phyloP scores from a whole-genome alignment of 92 coral and sea anemone species.

The Phymanthus crucifer region DNA sequence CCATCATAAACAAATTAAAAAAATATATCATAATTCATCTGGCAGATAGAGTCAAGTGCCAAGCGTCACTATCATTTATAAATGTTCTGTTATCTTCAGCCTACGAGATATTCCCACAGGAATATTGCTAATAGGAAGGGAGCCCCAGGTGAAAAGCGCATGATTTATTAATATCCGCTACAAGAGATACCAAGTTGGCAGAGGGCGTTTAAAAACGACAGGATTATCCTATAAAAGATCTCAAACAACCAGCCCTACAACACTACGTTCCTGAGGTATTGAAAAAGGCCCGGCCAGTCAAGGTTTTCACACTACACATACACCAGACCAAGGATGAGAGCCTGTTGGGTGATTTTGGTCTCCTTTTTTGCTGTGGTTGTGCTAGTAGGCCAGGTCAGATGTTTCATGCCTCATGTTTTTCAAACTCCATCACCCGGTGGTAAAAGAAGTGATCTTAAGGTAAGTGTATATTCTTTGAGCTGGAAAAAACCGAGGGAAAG shows the following conservation, averaged over 20 bases:
- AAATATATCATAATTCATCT: neutral
- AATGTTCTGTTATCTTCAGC: neutral
- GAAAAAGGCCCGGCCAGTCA: neutral
- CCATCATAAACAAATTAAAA: neutral
- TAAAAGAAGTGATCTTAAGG: neutral
- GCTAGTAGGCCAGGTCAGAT: neutral
- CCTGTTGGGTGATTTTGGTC: neutral
- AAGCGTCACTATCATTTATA: constrained; percentile 1
- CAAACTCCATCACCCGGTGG: neutral
- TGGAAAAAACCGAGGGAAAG: too few species aligned
- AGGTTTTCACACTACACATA: neutral
- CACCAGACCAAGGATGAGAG: neutral
- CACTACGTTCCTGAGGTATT: neutral
- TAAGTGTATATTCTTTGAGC: neutral
- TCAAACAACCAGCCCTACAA: neutral
- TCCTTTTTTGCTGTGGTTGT: neutral
- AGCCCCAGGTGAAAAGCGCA: neutral
- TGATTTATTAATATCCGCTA: constrained; percentile 8
- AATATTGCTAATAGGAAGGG: constrained; percentile 7
- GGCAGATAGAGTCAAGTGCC: neutral
- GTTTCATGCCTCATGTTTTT: constrained; percentile 3
- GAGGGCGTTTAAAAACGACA: constrained; percentile 5
- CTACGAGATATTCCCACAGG: neutral
- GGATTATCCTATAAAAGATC: constrained; percentile 8
- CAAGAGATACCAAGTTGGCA: neutral